phyloP scores from a whole-genome alignment of 2,113 vertebrate genomes.

The Daphoenositta chrysoptera region DNA sequence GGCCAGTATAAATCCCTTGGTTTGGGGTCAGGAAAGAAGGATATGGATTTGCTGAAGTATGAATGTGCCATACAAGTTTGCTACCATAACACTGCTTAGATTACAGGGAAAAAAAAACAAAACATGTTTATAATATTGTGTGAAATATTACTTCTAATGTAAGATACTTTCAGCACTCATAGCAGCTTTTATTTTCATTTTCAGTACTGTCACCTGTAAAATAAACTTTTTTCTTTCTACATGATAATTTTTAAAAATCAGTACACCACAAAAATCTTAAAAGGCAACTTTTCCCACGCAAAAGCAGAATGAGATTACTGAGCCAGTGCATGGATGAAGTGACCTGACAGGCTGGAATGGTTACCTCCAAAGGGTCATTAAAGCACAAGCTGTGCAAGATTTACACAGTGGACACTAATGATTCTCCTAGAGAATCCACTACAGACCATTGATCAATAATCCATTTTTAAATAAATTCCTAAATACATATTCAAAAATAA shows the following conservation, averaged over 20 bases:
- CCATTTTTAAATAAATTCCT: not conserved
- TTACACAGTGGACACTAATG: not conserved
- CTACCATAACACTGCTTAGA: not conserved
- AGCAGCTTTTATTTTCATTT: not conserved
- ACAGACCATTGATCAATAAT: not conserved
- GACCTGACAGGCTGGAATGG: not conserved
- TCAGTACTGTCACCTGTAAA: not conserved
- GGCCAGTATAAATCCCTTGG: not conserved
- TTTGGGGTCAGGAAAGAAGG: not conserved
- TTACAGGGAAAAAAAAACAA: not conserved
- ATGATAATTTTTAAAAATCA: not conserved
- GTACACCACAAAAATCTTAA: not conserved
- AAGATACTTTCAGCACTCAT: not conserved
- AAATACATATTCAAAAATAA: not conserved
- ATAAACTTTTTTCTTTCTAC: not conserved
- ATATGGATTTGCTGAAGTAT: not conserved
- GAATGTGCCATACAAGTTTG: not conserved
- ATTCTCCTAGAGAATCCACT: not conserved
- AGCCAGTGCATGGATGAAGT: not conserved
- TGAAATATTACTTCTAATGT: not conserved
- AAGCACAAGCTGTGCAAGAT: not conserved
- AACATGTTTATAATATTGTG: not conserved
- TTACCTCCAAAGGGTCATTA: not conserved
- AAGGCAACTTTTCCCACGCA: not conserved
- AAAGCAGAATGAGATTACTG: not conserved